Base-by-base conservation (phyloP, 2,797 vertebrate species). In the Antrozous pallidus region DNA sequence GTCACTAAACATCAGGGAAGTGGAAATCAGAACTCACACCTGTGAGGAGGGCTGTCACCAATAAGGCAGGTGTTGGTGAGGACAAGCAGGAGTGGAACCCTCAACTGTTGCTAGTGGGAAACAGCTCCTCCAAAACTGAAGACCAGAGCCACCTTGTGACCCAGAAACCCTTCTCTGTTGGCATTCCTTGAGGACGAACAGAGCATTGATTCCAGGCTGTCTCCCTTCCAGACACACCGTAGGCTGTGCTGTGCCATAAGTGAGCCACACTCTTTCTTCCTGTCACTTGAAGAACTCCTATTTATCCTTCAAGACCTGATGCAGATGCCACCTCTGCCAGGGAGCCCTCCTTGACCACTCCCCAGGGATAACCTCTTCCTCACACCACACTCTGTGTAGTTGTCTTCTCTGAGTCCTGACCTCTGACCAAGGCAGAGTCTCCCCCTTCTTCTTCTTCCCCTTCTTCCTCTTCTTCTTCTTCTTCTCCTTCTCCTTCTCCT, bases 311-410 rank as follows among this genome's bases (percentile, higher is more conserved):
- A 20, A 16, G 84, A 36, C 79, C 33, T 9, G 12, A 5, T 2
- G 45, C 51, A 26, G 24, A 7, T 1, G 5, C 12, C 0, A 0
- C 67, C 38, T 65, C 82, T 36, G 38, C 38, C 0, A 0, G 1
- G 58, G 8, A 8, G 38, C 36, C 67, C 54, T 63, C n/a, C 38
- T 14, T 9, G 81, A 56, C 56, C 22, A 1, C 38, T 6, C 2
- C 1, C 5, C 9, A 3, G 45, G 40, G 42, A 9, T 17, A 3
- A 17, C n/a, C 5, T 3, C 28, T 20, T n/a, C 42, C 49, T 36
- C 51, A 49, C 4, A 1, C 33, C 3, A 0, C 0, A 0, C 33
- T 18, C 36, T 7, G 5, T 0, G 2, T 45, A 3, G 28, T 8
- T 51, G 5, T 22, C 33, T 63, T 10, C 24, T n/a, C 56, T 8